phyloP scores from a whole-genome alignment of 37 sponge, comb jelly and placozoan species.

The Sycon ciliatum region DNA sequence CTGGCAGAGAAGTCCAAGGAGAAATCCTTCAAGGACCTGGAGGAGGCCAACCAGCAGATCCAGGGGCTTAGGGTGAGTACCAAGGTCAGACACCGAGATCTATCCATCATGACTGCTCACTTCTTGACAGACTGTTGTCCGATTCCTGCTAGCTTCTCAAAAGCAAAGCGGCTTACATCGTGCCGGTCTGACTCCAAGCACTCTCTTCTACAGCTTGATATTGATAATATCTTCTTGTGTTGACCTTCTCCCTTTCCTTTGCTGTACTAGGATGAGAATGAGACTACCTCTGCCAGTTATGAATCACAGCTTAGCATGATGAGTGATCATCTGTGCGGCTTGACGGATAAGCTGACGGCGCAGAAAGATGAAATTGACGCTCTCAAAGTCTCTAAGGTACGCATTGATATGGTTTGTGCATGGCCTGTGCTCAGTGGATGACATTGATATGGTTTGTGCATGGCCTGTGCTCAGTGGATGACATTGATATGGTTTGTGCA shows the following conservation, averaged over 20 bases:
- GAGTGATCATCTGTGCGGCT: constrained; percentile 89
- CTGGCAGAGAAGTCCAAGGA: constrained; percentile 20
- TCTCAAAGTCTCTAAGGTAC: constrained; percentile 5
- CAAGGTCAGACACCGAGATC: too few species aligned
- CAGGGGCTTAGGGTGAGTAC: constrained; percentile 36
- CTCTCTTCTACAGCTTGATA: too few species aligned
- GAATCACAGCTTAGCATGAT: constrained; percentile 88
- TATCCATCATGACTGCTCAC: background rate
- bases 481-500: too few species aligned
- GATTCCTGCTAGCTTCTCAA: too few species aligned
- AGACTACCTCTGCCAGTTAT: constrained; percentile 61
- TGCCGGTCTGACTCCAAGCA: too few species aligned
- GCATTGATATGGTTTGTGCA: too few species aligned
- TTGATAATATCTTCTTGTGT: too few species aligned
- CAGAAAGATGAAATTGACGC: constrained; percentile 17
- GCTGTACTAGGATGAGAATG: constrained; percentile 61
- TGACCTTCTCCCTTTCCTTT: too few species aligned
- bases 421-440: too few species aligned
- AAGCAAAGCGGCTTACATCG: too few species aligned
- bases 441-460: too few species aligned
- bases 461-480: too few species aligned
- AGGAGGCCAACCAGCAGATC: constrained; percentile 22
- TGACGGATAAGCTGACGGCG: constrained; percentile 70
- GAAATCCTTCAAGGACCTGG: constrained; percentile 28
- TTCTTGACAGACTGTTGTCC: background rate